Percentiles rank a stretch among this genome's conserved stretches.
These are phyloP conservation scores for Actinia tenebrosa DNA, from an alignment of 64 coral and sea anemone genomes.

Conservation along the genomic window DNA sequence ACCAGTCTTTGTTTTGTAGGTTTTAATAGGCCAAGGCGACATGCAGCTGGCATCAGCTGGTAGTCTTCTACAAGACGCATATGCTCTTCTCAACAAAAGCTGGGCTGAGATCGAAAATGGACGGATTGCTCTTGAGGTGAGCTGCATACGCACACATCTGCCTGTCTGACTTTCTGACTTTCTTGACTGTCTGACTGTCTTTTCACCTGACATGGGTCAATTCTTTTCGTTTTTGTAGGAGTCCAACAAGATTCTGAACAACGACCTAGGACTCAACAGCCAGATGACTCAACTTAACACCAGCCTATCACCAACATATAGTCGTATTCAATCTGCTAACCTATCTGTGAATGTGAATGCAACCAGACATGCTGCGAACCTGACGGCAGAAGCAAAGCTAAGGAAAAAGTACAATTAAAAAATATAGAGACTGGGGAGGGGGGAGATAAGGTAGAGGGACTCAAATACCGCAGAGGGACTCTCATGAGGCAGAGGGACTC, in stretches of 20 bases:
- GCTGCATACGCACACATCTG: neutral
- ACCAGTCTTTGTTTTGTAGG: neutral
- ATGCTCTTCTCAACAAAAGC: neutral
- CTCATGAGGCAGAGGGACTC: no score
- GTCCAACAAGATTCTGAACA: neutral
- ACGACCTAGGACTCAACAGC: neutral
- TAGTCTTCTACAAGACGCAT: neutral
- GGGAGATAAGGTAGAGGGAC: no score
- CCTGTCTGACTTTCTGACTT: no score
- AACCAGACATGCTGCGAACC: conserved; percentile 50
- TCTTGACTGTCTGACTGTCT: no score
- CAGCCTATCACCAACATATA: neutral
- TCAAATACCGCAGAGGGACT: no score
- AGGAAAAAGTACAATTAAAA: conserved; percentile 22
- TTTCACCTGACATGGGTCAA: no score
- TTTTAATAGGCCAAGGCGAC: neutral
- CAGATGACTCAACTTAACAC: neutral
- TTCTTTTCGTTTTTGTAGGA: neutral
- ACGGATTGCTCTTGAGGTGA: neutral
- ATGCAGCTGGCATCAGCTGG: neutral
- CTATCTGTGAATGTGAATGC: conserved; percentile 35
- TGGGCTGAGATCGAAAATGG: neutral
- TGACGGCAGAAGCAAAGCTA: conserved; percentile 32
- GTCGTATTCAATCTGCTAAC: conserved; percentile 22
- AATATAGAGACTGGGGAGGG: neutral